A percentile compares a stretch with the other conserved stretches of the same genome.
Evolutionary conservation across 1,140 invertebrate genomes (phyloP).

Genomic region (Oppia nitens): DNA sequence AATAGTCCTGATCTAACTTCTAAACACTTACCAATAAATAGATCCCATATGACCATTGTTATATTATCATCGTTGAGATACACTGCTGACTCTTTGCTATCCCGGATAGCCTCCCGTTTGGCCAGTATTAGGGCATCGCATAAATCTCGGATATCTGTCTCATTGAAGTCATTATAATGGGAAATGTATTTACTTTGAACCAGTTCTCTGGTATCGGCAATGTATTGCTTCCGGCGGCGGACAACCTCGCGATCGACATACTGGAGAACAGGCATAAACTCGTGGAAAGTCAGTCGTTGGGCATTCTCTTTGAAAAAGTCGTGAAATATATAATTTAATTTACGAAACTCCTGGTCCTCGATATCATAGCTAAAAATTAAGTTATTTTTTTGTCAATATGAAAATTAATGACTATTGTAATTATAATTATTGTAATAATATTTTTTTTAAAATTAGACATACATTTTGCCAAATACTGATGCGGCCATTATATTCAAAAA

Average conservation of each 20-base stretch:
- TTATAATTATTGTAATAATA: too few species aligned
- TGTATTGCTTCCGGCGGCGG: not conserved
- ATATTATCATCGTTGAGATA: constrained; percentile 13
- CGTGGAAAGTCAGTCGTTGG: not conserved
- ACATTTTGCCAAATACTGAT: too few species aligned
- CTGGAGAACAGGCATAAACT: not conserved
- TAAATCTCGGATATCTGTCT: constrained; percentile 39
- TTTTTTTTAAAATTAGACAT: too few species aligned
- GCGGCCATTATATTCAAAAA: too few species aligned
- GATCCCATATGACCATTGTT: constrained; percentile 13
- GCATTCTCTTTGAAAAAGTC: not conserved
- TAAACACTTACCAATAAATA: constrained; percentile 17
- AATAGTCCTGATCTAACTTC: not conserved
- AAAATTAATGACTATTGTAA: too few species aligned
- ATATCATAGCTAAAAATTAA: not conserved
- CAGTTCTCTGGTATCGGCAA: not conserved
- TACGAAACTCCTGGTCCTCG: not conserved
- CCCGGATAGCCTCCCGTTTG: constrained; percentile 32
- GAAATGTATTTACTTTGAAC: not conserved
- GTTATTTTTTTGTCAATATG: too few species aligned
- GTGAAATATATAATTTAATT: not conserved
- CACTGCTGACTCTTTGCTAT: constrained; percentile 6
- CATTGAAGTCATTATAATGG: not conserved
- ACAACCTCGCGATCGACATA: not conserved
- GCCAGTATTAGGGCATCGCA: constrained; percentile 65